A percentile compares a stretch with the other conserved stretches of the same genome.
Conservation (phyloP, 2,888 invertebrate species). For the Copidosoma aretas region DNA sequence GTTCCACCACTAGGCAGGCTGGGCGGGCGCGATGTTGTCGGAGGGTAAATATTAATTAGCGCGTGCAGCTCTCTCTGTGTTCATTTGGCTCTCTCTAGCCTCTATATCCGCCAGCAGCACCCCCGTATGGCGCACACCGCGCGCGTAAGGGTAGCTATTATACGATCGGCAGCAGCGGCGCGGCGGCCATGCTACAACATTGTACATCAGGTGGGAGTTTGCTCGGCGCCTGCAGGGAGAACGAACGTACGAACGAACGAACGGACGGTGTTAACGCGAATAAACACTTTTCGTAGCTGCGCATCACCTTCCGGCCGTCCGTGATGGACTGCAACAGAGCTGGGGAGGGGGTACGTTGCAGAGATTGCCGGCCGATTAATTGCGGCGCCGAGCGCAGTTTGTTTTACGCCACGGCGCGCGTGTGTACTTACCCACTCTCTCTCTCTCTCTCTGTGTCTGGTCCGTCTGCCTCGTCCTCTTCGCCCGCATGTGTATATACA, state of each 20-base stretch:
- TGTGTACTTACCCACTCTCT: not conserved
- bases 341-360: too few relatives aligned
- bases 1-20: slow-evolving; percentile 37
- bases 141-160: too few relatives aligned
- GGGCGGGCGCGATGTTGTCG: slow-evolving; percentile 55
- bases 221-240: slow-evolving; percentile 27
- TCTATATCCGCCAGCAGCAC: not conserved
- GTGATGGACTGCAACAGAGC: too few relatives aligned
- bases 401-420: not conserved
- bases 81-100: slow-evolving; percentile 32
- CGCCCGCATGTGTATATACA: too few relatives aligned
- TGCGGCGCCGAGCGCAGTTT: slow-evolving; percentile 29
- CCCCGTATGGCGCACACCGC: too few relatives aligned
- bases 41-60: slow-evolving; percentile 62
- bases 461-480: too few relatives aligned
- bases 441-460: not conserved
- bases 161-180: too few relatives aligned
- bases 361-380: slow-evolving; percentile 42
- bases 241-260: slow-evolving; percentile 49
- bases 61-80: slow-evolving; percentile 27
- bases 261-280: slow-evolving; percentile 55
- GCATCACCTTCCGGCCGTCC: too few relatives aligned
- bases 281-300: slow-evolving; percentile 53
- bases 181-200: not conserved
- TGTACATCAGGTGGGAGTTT: not conserved